These are phyloP conservation scores for Epinephelus fuscoguttatus DNA, from an alignment of 2,113 vertebrate species.

Conservation along the genomic window DNA sequence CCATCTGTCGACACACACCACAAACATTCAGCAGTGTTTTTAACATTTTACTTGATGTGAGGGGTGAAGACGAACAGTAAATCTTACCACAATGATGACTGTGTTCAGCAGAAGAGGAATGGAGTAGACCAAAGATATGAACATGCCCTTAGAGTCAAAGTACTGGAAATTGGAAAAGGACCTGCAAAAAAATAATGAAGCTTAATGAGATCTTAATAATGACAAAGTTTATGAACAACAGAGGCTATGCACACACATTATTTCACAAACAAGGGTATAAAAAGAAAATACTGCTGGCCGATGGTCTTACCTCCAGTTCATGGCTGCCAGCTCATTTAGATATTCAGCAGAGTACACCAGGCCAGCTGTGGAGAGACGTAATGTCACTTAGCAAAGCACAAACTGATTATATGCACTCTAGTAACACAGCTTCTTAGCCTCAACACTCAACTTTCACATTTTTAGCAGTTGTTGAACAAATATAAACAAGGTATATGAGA, in stretches of 20 bases:
- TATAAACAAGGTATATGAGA: not conserved
- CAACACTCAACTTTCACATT: not conserved
- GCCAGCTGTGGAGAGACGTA: slow-evolving; percentile 79
- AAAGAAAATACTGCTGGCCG: not conserved
- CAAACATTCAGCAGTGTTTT: not conserved
- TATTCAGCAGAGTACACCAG: slow-evolving; percentile 93
- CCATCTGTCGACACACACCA: slow-evolving; percentile 80
- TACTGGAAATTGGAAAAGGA: slow-evolving; percentile 94
- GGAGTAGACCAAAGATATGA: slow-evolving; percentile 94
- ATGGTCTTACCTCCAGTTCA: slow-evolving; percentile 92
- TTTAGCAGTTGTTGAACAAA: not conserved
- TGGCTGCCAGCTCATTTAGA: slow-evolving; percentile 94
- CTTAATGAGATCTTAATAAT: not conserved
- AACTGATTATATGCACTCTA: not conserved
- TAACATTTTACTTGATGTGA: not conserved
- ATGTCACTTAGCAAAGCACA: not conserved
- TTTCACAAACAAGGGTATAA: not conserved
- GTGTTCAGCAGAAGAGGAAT: slow-evolving; percentile 92
- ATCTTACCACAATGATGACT: slow-evolving; percentile 92
- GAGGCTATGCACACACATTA: not conserved
- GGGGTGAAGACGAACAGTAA: not conserved
- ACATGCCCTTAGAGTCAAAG: slow-evolving; percentile 98
- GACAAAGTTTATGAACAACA: not conserved
- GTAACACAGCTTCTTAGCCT: too few relatives aligned
- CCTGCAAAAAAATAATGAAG: slow-evolving; percentile 79